Percentiles rank a stretch among this genome's conserved stretches.
Conservation (phyloP, 2,113 vertebrate genomes). For the Tricholaema leucomelas region DNA sequence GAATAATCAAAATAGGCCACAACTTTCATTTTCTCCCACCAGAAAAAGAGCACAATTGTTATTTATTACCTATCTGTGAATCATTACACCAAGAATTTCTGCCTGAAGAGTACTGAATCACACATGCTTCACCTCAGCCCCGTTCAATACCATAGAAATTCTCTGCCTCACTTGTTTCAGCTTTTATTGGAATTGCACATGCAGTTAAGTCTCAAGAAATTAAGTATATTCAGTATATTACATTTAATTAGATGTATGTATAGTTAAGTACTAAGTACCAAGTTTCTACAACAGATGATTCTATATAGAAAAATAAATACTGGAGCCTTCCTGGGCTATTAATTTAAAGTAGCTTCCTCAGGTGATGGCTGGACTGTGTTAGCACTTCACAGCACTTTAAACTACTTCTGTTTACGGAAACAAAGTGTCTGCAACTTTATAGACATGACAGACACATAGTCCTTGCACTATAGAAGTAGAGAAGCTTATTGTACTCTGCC, state of each 20-base stretch:
- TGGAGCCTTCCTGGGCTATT: not conserved
- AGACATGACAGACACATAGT: not conserved
- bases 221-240: not conserved
- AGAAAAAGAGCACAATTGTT: not conserved
- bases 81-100: not conserved
- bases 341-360: not conserved
- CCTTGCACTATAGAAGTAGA: not conserved
- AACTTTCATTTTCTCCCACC: not conserved
- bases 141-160: not conserved
- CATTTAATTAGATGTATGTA: not conserved
- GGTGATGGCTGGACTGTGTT: not conserved
- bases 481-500: slow-evolving; percentile 21
- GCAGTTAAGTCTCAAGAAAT: not conserved
- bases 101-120: not conserved
- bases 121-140: not conserved
- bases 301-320: not conserved
- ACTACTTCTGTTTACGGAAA: slow-evolving; percentile 24
- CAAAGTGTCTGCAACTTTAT: slow-evolving; percentile 36
- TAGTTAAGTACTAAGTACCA: not conserved
- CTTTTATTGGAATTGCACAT: not conserved
- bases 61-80: not conserved
- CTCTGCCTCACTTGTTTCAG: not conserved
- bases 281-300: not conserved
- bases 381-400: slow-evolving; percentile 39
- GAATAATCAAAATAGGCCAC: not conserved